Percentiles rank a stretch among this genome's conserved stretches.
phyloP scores from a whole-genome alignment of 2,113 vertebrate genomes.

The Mionectes macconnelli region DNA sequence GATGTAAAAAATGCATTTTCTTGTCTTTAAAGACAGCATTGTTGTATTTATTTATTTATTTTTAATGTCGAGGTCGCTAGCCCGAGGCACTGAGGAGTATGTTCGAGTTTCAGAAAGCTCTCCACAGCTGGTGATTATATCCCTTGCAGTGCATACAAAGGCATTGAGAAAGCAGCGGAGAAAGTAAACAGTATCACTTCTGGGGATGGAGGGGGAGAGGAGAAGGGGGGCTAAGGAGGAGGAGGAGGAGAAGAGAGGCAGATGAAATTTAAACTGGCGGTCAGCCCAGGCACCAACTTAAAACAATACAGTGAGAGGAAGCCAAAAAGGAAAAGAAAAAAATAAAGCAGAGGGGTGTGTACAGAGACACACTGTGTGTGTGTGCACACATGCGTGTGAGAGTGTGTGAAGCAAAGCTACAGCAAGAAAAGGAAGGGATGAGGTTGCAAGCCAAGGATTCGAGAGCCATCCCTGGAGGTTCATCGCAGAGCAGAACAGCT shows the following conservation, averaged over 20 bases:
- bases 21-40: conserved; percentile 44
- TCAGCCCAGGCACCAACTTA: conserved; percentile 63
- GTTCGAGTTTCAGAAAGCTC: conserved; percentile 63
- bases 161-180: conserved; percentile 67
- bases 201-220: conserved; percentile 34
- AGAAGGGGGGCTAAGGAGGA: not conserved
- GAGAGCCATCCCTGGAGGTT: not conserved
- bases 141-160: conserved; percentile 64
- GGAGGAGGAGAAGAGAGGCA: conserved; percentile 10
- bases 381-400: rapidly evolving
- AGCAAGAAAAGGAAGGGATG: not conserved
- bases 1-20: conserved; percentile 27
- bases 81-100: conserved; percentile 51
- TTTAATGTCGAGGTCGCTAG: conserved; percentile 1
- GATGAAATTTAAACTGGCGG: conserved; percentile 62
- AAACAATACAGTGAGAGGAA: conserved; percentile 67
- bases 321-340: conserved; percentile 52
- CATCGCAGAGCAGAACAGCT: not conserved
- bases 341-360: not conserved
- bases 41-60: conserved; percentile 51
- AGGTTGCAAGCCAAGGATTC: not conserved
- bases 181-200: conserved; percentile 76
- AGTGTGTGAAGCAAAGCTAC: not conserved
- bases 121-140: conserved; percentile 71
- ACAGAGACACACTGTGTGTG: not conserved